Evolutionary conservation across 2,797 vertebrate species (phyloP).

Genomic region (Lindbergichthys nudifrons): DNA sequence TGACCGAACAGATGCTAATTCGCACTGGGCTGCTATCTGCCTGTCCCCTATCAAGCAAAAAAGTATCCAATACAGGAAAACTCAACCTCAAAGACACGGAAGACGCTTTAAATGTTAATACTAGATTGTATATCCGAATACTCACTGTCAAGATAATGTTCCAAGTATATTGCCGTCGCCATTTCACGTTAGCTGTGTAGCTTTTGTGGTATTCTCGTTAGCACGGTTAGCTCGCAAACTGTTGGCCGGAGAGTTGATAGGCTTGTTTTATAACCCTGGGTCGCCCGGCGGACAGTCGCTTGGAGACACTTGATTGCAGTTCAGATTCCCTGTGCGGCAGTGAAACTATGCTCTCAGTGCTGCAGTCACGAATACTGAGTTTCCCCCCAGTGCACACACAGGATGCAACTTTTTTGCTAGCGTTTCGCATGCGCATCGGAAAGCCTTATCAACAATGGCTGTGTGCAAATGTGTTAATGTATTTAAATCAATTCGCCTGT

Average conservation of each 20-base stretch:
- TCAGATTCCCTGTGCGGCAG: background rate
- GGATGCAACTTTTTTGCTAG: constrained; percentile 25
- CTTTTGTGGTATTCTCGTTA: constrained; percentile 64
- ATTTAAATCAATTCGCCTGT: background rate
- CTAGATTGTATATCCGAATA: background rate
- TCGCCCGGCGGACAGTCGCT: constrained; percentile 30
- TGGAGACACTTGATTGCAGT: background rate
- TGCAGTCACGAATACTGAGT: background rate
- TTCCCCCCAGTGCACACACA: constrained; percentile 26
- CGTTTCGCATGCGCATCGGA: constrained; percentile 46
- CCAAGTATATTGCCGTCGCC: constrained; percentile 97
- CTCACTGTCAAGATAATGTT: constrained; percentile 98
- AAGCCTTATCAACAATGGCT: background rate
- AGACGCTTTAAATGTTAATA: background rate
- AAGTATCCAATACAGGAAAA: constrained; percentile 2
- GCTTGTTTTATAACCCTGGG: constrained; percentile 59
- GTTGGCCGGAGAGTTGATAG: constrained; percentile 23
- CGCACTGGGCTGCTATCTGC: background rate
- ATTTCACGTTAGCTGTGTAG: constrained; percentile 80
- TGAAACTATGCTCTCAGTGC: background rate
- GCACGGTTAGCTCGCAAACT: constrained; percentile 36
- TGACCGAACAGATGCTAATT: constrained; percentile 36
- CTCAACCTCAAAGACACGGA: background rate
- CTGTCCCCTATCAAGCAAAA: background rate
- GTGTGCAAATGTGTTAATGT: background rate